Base-by-base conservation (phyloP, 2,888 invertebrate genomes). In the Boloria selene region DNA sequence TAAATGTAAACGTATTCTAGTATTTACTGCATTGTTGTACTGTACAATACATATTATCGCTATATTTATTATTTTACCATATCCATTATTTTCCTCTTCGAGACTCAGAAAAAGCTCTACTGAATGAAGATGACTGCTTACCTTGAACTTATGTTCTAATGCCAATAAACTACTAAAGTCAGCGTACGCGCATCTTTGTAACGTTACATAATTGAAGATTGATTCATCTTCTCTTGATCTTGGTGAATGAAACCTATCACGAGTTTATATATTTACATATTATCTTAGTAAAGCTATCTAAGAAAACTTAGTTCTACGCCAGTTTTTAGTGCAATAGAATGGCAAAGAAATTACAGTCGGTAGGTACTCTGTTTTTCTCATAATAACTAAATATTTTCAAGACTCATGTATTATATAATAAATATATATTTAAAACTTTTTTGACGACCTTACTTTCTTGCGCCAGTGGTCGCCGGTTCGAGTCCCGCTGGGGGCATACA, bases 141-240 rank as follows among this genome's bases (percentile, higher is more conserved):
- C 72, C 72, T 67, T 71, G 69, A 72, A 67, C 72, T 60, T 60
- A 56, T 45, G 64, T 52, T 45, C 55, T 53, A 61, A 69, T 61
- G 61, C 51, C 56, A 66, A 64, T 53, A 53, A 44, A 56, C 61
- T 42, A 22, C 22, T 59, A 38, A 58, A 42, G 45, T 49, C 60
- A 1, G 44, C 47, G 60, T 26, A 47, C 22, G 64, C 63, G 52
- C 66, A 61, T 66, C 61, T 61, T 22, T 56, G 58, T 62, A 42
- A 38, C 51, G 49, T 66, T 66, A 66, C 61, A 52, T 69, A 44
- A 69, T 45, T 45, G 50, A 62, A 59, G 58, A 58, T 52, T 38
- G 58, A 58, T 51, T 64, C 64, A 59, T 64, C 64, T 59, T 47
- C n/a, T n/a, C 18, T 17, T 31, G 49, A 26, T 45, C 6, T 52